Evolutionary conservation across 2,113 vertebrate genomes (phyloP).

Genomic region (Pogonocichla stellata): DNA sequence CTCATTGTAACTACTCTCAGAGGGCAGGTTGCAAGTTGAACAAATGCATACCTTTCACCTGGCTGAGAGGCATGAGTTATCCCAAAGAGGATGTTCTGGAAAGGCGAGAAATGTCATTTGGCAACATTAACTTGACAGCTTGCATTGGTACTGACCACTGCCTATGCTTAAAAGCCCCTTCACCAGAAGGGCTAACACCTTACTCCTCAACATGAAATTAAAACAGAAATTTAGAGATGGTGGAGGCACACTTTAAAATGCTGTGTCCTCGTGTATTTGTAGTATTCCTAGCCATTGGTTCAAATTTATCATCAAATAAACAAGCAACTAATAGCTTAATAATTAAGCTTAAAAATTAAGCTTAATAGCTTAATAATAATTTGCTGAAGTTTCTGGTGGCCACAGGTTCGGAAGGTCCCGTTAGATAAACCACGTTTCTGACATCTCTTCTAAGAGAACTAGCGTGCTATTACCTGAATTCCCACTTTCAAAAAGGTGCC

Average conservation of each 20-base stretch:
- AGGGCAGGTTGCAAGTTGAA: not conserved
- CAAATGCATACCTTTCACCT: rapidly evolving
- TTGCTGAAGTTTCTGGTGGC: not conserved
- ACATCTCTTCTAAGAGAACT: rapidly evolving
- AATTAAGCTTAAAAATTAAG: not conserved
- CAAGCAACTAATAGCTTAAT: not conserved
- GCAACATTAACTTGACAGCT: rapidly evolving
- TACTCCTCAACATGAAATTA: not conserved
- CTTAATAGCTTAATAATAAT: not conserved
- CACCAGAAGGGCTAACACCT: not conserved
- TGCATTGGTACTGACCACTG: not conserved
- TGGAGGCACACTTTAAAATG: rapidly evolving
- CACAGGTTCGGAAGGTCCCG: not conserved
- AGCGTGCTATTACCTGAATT: rapidly evolving
- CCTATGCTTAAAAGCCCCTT: not conserved
- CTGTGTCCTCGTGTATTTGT: not conserved
- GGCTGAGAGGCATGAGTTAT: not conserved
- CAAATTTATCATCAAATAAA: not conserved
- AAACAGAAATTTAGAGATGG: not conserved
- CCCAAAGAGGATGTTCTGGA: rapidly evolving
- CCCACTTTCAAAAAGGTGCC: not conserved
- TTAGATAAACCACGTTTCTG: not conserved
- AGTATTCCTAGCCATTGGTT: not conserved
- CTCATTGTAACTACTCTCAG: not conserved
- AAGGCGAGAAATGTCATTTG: not conserved